phyloP scores from a whole-genome alignment of 2,888 invertebrate genomes.

The Orchestes rusci region DNA sequence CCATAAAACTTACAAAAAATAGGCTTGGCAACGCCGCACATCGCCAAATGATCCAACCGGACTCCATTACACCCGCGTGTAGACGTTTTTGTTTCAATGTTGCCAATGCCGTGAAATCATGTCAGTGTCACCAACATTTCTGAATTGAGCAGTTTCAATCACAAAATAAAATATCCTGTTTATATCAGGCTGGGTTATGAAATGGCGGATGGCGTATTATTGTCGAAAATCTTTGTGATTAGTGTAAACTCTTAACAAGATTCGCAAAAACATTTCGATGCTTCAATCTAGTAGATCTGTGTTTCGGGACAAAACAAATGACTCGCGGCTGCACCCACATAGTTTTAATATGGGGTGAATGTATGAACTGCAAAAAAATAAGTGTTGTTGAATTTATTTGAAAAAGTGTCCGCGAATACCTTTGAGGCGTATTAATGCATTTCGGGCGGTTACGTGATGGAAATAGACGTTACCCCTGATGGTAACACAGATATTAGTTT shows the following conservation, averaged over 20 bases:
- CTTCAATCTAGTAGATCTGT: constrained; percentile 6
- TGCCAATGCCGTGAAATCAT: too few species aligned
- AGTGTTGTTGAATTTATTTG: constrained; percentile 27
- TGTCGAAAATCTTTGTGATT: constrained; percentile 29
- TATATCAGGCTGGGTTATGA: constrained; percentile 41
- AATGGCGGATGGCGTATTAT: constrained; percentile 44
- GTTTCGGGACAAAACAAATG: constrained; percentile 27
- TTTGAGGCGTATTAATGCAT: constrained; percentile 29
- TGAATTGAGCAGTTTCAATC: constrained; percentile 16
- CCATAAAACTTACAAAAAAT: too few species aligned
- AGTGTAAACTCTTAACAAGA: constrained; percentile 8
- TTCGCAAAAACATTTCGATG: constrained; percentile 4
- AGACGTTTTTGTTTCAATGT: too few species aligned
- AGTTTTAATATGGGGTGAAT: constrained; percentile 36
- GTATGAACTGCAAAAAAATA: constrained; percentile 25
- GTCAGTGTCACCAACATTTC: too few species aligned
- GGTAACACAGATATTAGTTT: constrained; percentile 36
- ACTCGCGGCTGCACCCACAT: constrained; percentile 16
- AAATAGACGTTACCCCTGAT: constrained; percentile 43
- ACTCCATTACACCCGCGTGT: too few species aligned
- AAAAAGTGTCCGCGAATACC: constrained; percentile 14
- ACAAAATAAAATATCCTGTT: constrained; percentile 23
- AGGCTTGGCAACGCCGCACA: too few species aligned
- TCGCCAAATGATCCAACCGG: too few species aligned
- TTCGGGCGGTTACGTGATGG: constrained; percentile 38